Percentiles rank a stretch among this genome's conserved stretches.
Conservation (phyloP, 2,113 vertebrate species). For the Mobula hypostoma region DNA sequence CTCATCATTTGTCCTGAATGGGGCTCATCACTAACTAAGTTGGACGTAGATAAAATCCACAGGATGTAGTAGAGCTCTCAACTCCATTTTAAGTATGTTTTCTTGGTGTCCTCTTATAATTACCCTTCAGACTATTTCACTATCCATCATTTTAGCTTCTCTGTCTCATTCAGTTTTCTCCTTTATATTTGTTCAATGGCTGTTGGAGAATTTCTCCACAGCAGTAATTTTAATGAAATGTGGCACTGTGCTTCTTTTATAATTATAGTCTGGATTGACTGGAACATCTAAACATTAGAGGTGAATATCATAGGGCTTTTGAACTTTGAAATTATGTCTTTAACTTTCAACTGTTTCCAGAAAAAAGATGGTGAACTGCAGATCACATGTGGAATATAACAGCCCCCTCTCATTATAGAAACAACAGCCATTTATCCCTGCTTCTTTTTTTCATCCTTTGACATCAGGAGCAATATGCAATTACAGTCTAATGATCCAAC, state of each 20-base stretch:
- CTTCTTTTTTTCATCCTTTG: not conserved
- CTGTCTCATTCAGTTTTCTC: not conserved
- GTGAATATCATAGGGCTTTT: not conserved
- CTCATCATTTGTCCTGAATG: too few species aligned
- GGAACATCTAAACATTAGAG: not conserved
- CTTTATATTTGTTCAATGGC: not conserved
- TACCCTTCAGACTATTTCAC: not conserved
- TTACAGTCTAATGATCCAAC: not conserved
- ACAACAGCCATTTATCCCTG: not conserved
- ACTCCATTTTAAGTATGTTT: not conserved
- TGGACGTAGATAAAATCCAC: not conserved
- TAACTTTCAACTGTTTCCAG: not conserved
- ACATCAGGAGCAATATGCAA: not conserved
- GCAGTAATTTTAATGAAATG: not conserved
- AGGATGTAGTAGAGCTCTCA: not conserved
- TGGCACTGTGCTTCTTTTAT: not conserved
- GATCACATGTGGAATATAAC: not conserved
- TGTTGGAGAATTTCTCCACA: not conserved
- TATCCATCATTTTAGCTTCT: not conserved
- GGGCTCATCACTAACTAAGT: too few species aligned
- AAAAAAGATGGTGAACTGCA: not conserved
- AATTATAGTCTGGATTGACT: not conserved
- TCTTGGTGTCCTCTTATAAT: not conserved
- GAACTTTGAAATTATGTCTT: not conserved
- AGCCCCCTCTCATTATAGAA: not conserved